These are phyloP conservation scores for Sebastes nivosus DNA, from an alignment of 2,797 vertebrate genomes.

Conservation along the genomic window DNA sequence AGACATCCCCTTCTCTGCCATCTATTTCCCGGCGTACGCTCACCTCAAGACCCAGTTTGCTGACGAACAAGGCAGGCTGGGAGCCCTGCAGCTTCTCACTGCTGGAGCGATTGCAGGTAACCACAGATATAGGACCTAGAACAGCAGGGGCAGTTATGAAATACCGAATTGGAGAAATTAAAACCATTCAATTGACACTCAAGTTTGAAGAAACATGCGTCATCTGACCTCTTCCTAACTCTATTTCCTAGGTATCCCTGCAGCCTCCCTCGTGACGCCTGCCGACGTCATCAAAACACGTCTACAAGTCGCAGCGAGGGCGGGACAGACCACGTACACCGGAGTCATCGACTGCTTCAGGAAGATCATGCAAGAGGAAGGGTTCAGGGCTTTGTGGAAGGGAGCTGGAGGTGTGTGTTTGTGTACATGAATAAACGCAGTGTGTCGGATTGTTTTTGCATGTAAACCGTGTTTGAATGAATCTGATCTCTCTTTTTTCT, in stretches of 20 bases:
- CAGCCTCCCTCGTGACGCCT: constrained; percentile 97
- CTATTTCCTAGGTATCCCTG: constrained; percentile 89
- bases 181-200: background rate
- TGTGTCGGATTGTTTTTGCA: background rate
- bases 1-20: constrained; percentile 99
- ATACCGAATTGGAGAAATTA: background rate
- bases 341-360: constrained; percentile 95
- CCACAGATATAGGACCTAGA: background rate
- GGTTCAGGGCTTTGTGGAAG: constrained; percentile 94
- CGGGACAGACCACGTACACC: constrained; percentile 93
- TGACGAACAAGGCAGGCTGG: constrained; percentile 91
- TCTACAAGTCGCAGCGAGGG: constrained; percentile 96
- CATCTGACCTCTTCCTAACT: background rate
- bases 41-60: constrained; percentile 89
- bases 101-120: constrained; percentile 97
- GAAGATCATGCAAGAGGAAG: constrained; percentile 95
- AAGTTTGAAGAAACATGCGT: background rate
- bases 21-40: constrained; percentile 98
- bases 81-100: constrained; percentile 91
- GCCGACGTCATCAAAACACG: constrained; percentile 99
- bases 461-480: background rate
- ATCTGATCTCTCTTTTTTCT: background rate
- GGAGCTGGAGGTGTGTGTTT: constrained; percentile 90
- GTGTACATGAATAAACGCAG: background rate
- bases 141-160: background rate